Conservation (phyloP, 2,888 invertebrate genomes). For the Gymnosoma rotundatum region DNA sequence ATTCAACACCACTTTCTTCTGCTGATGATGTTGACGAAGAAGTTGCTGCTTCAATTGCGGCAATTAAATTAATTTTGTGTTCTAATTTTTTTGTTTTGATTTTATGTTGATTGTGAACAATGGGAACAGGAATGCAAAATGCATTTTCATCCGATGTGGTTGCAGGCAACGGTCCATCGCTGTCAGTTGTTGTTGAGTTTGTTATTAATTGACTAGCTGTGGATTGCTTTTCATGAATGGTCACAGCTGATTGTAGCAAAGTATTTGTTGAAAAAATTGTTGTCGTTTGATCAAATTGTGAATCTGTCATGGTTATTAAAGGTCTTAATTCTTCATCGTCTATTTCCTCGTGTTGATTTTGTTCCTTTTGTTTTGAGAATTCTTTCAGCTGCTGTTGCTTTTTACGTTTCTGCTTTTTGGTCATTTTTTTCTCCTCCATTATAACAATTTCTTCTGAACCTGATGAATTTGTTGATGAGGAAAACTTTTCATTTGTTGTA, state of each 20-base stretch:
- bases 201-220: conserved; percentile 48
- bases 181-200: conserved; percentile 76
- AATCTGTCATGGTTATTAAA: conserved; percentile 79
- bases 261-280: not conserved
- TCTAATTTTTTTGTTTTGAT: conserved; percentile 79
- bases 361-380: conserved; percentile 69
- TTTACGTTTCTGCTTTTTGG: conserved; percentile 78
- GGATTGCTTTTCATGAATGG: conserved; percentile 45
- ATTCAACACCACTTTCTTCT: conserved; percentile 78
- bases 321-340: conserved; percentile 81
- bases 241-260: conserved; percentile 2
- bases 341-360: conserved; percentile 59
- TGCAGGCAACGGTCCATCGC: conserved; percentile 78
- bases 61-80: conserved; percentile 79
- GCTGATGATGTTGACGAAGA: conserved; percentile 80
- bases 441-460: conserved; percentile 76
- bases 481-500: conserved; percentile 72
- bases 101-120: conserved; percentile 73
- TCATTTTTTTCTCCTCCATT: conserved; percentile 75
- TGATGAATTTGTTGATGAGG: conserved; percentile 76
- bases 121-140: conserved; percentile 59
- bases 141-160: conserved; percentile 78
- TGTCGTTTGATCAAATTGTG: conserved; percentile 71
- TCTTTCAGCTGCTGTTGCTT: conserved; percentile 70
- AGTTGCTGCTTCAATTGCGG: conserved; percentile 79